Base-by-base conservation (phyloP, 1,140 invertebrate species). In the Trichomalopsis sarcophagae region DNA sequence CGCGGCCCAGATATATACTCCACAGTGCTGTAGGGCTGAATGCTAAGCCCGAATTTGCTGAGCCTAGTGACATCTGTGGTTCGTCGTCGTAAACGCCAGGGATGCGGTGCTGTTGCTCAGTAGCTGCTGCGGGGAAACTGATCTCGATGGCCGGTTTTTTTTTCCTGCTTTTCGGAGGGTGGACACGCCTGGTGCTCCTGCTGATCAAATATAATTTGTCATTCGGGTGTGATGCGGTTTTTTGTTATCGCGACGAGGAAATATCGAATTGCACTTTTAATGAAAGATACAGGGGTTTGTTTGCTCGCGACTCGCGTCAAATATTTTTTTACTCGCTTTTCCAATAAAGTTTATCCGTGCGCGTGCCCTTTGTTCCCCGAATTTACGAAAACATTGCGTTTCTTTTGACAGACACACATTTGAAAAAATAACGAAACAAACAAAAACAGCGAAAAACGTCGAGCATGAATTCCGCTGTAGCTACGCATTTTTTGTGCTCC, bases 11-110 rank as follows among this genome's bases (percentile, higher is more conserved):
- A 36, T 36, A 36, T 36, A 30, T 27, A 33, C 10, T 71, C 68
- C 40, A 2, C 27, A 44, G 10, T 0, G 40, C 40, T 44, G 10
- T 44, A 33, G 21, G 6, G 47, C 13, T 17, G 47, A 50, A 13
- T 50, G 40, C 21, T 23, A 50, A 50, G 33, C 50, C 36, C 40
- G 2, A 44, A 75, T 77, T 85, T n/a, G 80, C 3, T 82, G 10
- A 78, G 47, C 55, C 74, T 82, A 75, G 79, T 78, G 84, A 81
- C 84, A 85, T 85, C 84, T 85, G 73, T 81, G 79, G 13, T 71
- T 71, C 30, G 23, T 44, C 30, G 33, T 14, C 6, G 33, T 1
- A 81, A 85, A 27, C 55, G n/a, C 27, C 69, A 30, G 14, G 27
- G 69, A 36, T 73, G 11, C 69, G 2, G 23, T 6, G 33, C 33